Evolutionary conservation across 2,888 invertebrate species (phyloP), one percentile per base, ranked within the genome.

Genomic region (Notocelia uddmanniana): DNA sequence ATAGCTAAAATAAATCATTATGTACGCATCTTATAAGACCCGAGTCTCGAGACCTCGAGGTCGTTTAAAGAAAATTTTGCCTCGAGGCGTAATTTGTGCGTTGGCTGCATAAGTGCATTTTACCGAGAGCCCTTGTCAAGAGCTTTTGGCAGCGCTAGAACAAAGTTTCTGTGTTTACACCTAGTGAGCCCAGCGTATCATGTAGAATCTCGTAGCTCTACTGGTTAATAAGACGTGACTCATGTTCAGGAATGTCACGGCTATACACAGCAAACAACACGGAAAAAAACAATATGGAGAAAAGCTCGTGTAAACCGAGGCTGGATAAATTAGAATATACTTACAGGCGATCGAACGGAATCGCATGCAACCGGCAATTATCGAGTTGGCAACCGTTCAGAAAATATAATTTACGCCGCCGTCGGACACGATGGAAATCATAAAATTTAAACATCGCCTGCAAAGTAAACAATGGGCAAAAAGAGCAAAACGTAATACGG

Each of bases 401-500:
- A 87, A 87, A 84, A 88, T 89, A 90, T 89, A 89, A 91, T 89
- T 89, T 88, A 88, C 85, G 81, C 82, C 80, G 80, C 84, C 83
- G 86, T 87, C 88, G 84, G 82, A 86, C 86, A 85, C 87, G 87
- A 90, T 89, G 90, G 88, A 86, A 89, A 90, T 90, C 90, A 89
- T 92, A 93, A 92, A 92, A 87, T 83, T 89, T 86, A 86, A 89
- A 87, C 85, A 87, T 85, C 86, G 86, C 79, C 85, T 83, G 89
- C 89, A 88, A 91, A 93, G 89, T 89, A 92, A 93, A 93, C 93
- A 93, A 93, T 93, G 91, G 90, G 82, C 80, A 91, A 92, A 92
- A 92, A 87, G 88, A 90, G 84, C 84, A 89, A 87, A 83, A 83
- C 79, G 80, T 84, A 84, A 88, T 73, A 85, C 80, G 85, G 83